phyloP scores from a whole-genome alignment of 2,797 vertebrate genomes.

The Peromyscus attwateri region DNA sequence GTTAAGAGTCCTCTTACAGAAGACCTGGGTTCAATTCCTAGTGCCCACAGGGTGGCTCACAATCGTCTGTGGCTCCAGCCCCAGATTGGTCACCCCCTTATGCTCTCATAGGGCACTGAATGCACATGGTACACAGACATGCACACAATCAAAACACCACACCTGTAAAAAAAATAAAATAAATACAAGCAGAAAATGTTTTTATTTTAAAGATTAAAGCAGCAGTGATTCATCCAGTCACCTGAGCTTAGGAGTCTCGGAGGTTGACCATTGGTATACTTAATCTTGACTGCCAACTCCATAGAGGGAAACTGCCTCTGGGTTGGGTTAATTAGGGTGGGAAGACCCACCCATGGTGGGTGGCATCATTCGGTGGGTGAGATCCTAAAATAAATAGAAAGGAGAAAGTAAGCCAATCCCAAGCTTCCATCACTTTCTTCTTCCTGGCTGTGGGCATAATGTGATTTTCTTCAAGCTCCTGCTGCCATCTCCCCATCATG shows the following conservation, averaged over 20 bases:
- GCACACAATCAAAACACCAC: background rate
- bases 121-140: background rate
- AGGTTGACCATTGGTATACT: background rate
- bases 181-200: background rate
- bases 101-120: background rate
- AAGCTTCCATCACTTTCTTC: background rate
- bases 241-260: constrained; percentile 22
- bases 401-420: background rate
- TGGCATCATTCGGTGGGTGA: background rate
- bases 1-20: background rate
- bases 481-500: background rate
- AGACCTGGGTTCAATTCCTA: background rate
- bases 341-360: background rate
- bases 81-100: background rate
- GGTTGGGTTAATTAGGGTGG: background rate
- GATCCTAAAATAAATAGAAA: background rate
- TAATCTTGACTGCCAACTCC: background rate
- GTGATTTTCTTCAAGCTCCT: too few species aligned
- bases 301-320: background rate
- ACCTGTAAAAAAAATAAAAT: background rate
- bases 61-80: background rate
- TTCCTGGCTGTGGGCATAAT: background rate
- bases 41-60: background rate
- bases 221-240: constrained; percentile 8
- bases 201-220: background rate